Evolutionary conservation across 1,140 invertebrate genomes (phyloP).

Genomic region (Trachymyrmex septentrionalis): DNA sequence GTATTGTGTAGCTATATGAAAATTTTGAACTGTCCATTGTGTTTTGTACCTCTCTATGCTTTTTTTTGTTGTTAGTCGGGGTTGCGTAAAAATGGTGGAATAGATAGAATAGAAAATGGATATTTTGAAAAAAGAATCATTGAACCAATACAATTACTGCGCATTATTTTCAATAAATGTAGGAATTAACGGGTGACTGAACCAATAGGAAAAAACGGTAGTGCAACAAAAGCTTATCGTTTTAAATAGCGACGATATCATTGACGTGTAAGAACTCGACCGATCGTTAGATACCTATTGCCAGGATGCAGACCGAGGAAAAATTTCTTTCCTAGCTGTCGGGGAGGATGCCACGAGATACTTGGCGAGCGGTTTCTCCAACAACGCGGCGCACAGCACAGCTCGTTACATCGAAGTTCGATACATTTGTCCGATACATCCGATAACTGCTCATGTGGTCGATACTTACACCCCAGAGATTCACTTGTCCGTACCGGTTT

Average conservation of each 20-base stretch:
- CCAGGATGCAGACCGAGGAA: not conserved
- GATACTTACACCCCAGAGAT: constrained; percentile 54
- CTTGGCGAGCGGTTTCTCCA: constrained; percentile 17
- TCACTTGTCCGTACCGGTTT: constrained; percentile 50
- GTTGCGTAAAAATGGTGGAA: constrained; percentile 5
- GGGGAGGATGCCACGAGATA: constrained; percentile 14
- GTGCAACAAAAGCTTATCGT: constrained; percentile 37
- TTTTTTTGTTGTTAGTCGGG: constrained; percentile 1
- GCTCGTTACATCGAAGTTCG: constrained; percentile 59
- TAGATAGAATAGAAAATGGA: not conserved
- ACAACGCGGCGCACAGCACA: not conserved
- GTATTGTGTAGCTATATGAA: not conserved
- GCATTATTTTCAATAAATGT: not conserved
- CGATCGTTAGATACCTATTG: not conserved
- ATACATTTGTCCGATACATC: constrained; percentile 45
- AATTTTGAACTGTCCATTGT: not conserved
- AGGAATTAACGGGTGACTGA: constrained; percentile 15
- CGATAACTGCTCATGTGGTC: constrained; percentile 44
- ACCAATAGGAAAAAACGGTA: not conserved
- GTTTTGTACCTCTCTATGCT: not conserved
- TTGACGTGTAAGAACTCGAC: constrained; percentile 17
- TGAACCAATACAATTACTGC: constrained; percentile 27
- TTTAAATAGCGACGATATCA: constrained; percentile 36
- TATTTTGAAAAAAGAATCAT: constrained; percentile 16
- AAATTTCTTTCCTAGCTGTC: constrained; percentile 6